Base-by-base conservation (phyloP, 1,140 invertebrate species). In the Lepidurus apus region DNA sequence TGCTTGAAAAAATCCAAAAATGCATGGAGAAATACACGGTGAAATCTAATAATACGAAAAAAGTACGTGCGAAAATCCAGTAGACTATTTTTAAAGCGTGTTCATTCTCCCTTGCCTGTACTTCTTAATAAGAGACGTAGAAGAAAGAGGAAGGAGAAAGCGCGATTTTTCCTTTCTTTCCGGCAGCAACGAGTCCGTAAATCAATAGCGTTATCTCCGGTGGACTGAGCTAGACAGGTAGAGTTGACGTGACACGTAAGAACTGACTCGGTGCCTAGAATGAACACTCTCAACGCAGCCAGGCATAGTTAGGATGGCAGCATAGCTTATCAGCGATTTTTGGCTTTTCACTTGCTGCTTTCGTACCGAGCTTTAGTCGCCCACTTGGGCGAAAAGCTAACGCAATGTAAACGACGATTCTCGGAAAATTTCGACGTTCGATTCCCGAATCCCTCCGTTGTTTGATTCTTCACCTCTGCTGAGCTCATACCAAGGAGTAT, bases 131-230 rank as follows among this genome's bases (percentile, higher is more conserved):
- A 10, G 53, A 65, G 53, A 65, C 53, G 13, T n/a, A 7, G 17
- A n/a, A 65, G 53, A 47, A 47, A 17, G 45, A 17, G 53, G 21
- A 17, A 65, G 21, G 21, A 65, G 21, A 21, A 21, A n/a, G 17
- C 8, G 17, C 13, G 53, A 17, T 21, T 65, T 65, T 9, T 65
- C 11, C 53, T 13, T 65, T 65, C 53, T 65, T 65, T 21, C 53
- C 10, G 13, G 9, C 21, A 17, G 53, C 13, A 21, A 13, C 6
- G 53, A 65, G 53, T 17, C 53, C 7, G 53, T 65, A 65, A 65
- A 65, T 65, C 53, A 65, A 65, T 65, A 65, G 53, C 53, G 53
- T 65, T 65, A 65, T 65, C 53, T 65, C 53, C 17, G 53, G 53
- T 65, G 53, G 53, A 65, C 53, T 65, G 53, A 65, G 13, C 53